Evolutionary conservation across 2,888 invertebrate genomes (phyloP).

Genomic region (Sthenelais limicola): DNA sequence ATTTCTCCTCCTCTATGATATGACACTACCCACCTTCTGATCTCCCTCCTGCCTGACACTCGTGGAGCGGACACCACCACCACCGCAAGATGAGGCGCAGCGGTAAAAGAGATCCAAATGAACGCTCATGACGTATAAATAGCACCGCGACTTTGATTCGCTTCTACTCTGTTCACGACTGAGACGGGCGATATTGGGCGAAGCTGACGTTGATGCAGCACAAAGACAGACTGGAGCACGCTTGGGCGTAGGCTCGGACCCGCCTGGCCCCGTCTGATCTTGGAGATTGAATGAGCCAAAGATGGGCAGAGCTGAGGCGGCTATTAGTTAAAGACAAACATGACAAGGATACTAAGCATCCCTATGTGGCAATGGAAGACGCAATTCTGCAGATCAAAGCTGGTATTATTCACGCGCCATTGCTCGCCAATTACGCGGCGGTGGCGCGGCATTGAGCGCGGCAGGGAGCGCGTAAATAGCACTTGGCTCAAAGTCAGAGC

Average conservation of each 20-base stretch:
- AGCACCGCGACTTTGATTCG: constrained; percentile 22
- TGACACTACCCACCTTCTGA: too few relatives aligned
- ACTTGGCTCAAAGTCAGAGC: too few relatives aligned
- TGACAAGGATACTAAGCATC: constrained; percentile 32
- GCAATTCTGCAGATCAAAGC: constrained; percentile 33
- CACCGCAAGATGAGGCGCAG: too few relatives aligned
- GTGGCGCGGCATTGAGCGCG: background rate
- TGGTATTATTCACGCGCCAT: constrained; percentile 19
- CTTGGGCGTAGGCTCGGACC: too few relatives aligned
- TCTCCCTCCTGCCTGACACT: too few relatives aligned
- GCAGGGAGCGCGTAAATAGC: too few relatives aligned
- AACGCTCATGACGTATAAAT: constrained; percentile 19
- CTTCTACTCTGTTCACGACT: constrained; percentile 25
- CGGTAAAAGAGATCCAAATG: constrained; percentile 9
- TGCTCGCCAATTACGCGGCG: constrained; percentile 24
- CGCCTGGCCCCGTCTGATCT: constrained; percentile 14
- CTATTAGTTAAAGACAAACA: constrained; percentile 36
- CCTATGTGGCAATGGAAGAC: constrained; percentile 25
- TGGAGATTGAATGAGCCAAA: constrained; percentile 6
- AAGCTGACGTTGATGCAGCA: constrained; percentile 28
- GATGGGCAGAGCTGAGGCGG: constrained; percentile 11
- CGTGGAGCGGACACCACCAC: too few relatives aligned
- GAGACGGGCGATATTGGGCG: constrained; percentile 23
- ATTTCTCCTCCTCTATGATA: too few relatives aligned
- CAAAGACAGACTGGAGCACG: background rate